These are phyloP conservation scores for Tragelaphus imberbis DNA, from an alignment of 2,113 vertebrate species.

Conservation along the genomic window DNA sequence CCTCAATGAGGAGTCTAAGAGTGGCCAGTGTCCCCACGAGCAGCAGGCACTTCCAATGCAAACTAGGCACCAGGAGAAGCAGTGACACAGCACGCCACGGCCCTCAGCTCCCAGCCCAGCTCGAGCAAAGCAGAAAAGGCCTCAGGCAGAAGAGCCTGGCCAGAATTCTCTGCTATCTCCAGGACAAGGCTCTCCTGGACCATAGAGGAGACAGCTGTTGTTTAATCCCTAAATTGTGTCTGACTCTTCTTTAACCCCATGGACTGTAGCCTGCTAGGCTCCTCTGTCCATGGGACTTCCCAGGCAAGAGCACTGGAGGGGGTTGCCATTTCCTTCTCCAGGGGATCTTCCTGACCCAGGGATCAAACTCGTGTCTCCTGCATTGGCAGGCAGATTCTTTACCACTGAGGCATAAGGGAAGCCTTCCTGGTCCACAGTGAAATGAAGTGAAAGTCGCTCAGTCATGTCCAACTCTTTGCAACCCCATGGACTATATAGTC, in stretches of 20 bases:
- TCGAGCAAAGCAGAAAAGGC: not conserved
- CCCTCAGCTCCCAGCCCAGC: not conserved
- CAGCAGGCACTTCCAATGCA: not conserved
- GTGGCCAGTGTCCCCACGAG: not conserved
- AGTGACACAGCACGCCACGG: fast-evolving
- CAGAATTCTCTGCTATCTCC: not conserved
- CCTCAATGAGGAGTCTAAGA: not conserved
- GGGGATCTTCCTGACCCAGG: not conserved
- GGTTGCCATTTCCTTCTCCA: not conserved
- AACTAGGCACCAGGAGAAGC: not conserved
- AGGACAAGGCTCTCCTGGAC: not conserved
- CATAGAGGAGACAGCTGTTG: not conserved
- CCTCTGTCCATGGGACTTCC: not conserved
- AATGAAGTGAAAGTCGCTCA: not conserved
- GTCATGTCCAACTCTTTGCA: not conserved
- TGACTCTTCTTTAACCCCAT: not conserved
- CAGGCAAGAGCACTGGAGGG: not conserved
- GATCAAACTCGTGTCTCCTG: not conserved
- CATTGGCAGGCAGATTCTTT: not conserved
- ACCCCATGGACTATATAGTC: not conserved
- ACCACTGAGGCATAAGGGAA: not conserved
- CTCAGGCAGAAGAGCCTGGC: not conserved
- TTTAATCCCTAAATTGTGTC: not conserved
- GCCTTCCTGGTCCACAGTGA: not conserved
- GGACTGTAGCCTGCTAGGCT: not conserved